phyloP scores from a whole-genome alignment of 2,113 vertebrate genomes.

The Corydoras maculifer region DNA sequence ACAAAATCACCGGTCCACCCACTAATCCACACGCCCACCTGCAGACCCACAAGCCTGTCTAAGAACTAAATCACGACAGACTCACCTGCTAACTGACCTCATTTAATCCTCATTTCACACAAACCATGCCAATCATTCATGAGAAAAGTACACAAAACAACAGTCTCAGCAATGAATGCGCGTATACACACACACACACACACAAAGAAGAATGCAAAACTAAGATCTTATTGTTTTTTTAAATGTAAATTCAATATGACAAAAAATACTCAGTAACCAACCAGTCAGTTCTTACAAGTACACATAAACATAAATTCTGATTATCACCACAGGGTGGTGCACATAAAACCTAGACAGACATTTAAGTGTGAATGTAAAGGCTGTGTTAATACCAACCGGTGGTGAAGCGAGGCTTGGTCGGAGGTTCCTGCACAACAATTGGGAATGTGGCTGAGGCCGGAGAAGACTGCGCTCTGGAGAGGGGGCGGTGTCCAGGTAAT shows the following conservation, averaged over 20 bases:
- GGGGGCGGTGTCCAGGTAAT: constrained; percentile 81
- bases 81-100: too few species aligned
- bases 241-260: too few species aligned
- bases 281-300: too few species aligned
- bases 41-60: not conserved
- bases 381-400: constrained; percentile 67
- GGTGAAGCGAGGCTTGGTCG: constrained; percentile 85
- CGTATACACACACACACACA: too few species aligned
- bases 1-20: not conserved
- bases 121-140: too few species aligned
- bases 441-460: constrained; percentile 89
- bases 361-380: not conserved
- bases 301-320: not conserved
- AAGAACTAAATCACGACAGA: not conserved
- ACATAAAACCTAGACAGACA: not conserved
- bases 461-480: constrained; percentile 91
- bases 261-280: too few species aligned
- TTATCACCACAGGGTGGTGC: not conserved
- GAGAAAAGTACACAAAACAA: too few species aligned
- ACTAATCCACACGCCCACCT: not conserved
- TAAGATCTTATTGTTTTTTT: too few species aligned
- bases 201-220: too few species aligned
- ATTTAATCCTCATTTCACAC: too few species aligned
- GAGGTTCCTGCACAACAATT: constrained; percentile 79
- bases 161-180: too few species aligned